A percentile compares a stretch with the other conserved stretches of the same genome.
phyloP scores from a whole-genome alignment of 2,113 vertebrate species.

The Osmerus eperlanus region DNA sequence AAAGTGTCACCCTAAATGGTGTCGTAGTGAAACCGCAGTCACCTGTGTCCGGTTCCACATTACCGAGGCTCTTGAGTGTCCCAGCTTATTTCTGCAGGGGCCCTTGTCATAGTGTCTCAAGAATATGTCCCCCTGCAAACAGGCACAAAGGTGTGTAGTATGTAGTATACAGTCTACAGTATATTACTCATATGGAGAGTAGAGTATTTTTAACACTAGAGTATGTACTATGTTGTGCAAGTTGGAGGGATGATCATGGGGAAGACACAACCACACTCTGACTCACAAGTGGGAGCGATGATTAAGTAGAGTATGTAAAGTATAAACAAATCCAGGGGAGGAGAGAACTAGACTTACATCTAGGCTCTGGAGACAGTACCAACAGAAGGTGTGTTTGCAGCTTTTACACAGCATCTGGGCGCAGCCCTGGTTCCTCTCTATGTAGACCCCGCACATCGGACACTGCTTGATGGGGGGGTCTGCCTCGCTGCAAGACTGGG shows the following conservation, averaged over 20 bases:
- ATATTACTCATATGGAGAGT: too few species aligned
- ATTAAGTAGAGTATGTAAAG: not conserved
- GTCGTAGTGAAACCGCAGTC: conserved; percentile 1
- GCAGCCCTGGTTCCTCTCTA: conserved; percentile 94
- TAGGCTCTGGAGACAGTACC: conserved; percentile 95
- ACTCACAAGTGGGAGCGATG: too few species aligned
- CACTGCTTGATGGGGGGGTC: conserved; percentile 90
- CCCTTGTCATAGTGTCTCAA: conserved; percentile 96
- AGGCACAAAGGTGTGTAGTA: conserved; percentile 1
- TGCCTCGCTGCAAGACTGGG: conserved; percentile 55
- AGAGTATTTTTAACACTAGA: too few species aligned
- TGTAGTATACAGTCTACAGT: too few species aligned
- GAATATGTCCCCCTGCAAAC: conserved; percentile 91
- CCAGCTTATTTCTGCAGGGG: conserved; percentile 93
- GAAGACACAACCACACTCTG: too few species aligned
- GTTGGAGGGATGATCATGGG: too few species aligned
- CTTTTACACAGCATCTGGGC: conserved; percentile 99
- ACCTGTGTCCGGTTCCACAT: conserved; percentile 99
- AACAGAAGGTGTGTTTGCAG: conserved; percentile 98
- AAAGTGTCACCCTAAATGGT: too few species aligned
- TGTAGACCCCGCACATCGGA: conserved; percentile 88
- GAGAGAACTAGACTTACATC: conserved; percentile 78
- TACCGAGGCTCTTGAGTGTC: conserved; percentile 92
- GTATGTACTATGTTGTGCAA: too few species aligned
- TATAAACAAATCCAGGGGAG: not conserved